phyloP scores from a whole-genome alignment of 2,888 invertebrate genomes.

The Leucophora obtusa region DNA sequence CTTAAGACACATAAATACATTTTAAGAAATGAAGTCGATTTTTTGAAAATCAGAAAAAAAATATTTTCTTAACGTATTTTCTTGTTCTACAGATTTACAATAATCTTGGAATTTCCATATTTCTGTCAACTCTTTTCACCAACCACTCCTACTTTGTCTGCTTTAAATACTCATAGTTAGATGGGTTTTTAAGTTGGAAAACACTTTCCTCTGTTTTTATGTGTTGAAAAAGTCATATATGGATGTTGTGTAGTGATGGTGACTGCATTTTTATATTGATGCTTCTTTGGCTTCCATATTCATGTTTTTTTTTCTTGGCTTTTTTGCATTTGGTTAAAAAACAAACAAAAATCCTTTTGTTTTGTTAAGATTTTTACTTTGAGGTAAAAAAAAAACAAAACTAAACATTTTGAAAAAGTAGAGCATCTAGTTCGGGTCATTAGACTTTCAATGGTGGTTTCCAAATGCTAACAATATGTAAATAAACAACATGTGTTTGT shows the following conservation, averaged over 20 bases:
- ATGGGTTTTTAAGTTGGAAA: neutral
- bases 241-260: neutral
- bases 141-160: neutral
- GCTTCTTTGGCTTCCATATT: neutral
- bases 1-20: too few species aligned
- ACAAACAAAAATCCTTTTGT: conserved; percentile 21
- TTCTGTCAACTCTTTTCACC: too few species aligned
- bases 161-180: neutral
- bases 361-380: conserved; percentile 22
- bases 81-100: too few species aligned
- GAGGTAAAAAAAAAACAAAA: conserved; percentile 42
- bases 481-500: neutral
- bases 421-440: conserved; percentile 58
- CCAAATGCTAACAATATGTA: conserved; percentile 9
- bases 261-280: neutral
- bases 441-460: conserved; percentile 47
- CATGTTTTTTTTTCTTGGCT: neutral
- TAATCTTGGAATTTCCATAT: too few species aligned
- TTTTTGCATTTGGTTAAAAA: neutral
- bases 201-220: neutral
- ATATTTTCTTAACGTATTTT: too few species aligned
- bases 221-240: neutral
- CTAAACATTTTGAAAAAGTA: conserved; percentile 48
- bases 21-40: too few species aligned
- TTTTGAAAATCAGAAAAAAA: too few species aligned